Evolutionary conservation across 2,113 vertebrate species (phyloP).

Genomic region (Psittacus erithacus): DNA sequence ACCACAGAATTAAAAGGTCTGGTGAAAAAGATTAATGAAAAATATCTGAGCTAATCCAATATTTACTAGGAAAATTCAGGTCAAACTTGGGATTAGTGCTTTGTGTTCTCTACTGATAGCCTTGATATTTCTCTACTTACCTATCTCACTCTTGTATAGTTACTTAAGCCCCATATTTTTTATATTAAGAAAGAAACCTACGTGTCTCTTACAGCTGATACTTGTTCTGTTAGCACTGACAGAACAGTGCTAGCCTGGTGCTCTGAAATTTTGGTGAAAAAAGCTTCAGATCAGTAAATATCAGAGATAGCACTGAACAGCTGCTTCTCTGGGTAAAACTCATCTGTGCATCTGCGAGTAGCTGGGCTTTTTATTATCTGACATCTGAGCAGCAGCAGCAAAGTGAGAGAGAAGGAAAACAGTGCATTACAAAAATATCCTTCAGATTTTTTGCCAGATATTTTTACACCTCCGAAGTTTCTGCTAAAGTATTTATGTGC

Average conservation of each 20-base stretch:
- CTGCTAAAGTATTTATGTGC: neutral
- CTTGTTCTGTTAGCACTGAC: neutral
- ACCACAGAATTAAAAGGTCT: neutral
- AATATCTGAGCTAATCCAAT: conserved; percentile 35
- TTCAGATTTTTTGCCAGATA: neutral
- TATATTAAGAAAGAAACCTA: neutral
- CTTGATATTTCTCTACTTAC: neutral
- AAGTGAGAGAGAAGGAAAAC: neutral
- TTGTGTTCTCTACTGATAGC: conserved; percentile 9
- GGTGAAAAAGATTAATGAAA: conserved; percentile 41
- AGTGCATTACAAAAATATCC: neutral
- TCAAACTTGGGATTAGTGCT: conserved; percentile 44
- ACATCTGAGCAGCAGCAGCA: neutral
- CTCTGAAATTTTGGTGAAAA: neutral
- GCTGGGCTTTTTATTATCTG: neutral
- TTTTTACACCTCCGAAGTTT: neutral
- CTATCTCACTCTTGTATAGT: neutral
- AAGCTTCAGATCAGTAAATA: neutral
- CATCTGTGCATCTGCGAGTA: neutral
- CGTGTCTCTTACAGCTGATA: neutral
- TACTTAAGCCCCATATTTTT: neutral
- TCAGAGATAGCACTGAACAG: neutral
- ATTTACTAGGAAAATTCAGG: conserved; percentile 44
- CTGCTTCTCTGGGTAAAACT: neutral
- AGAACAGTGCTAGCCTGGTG: neutral